Base-by-base conservation (phyloP, 2,113 vertebrate genomes). In the Rhinopomastus cyanomelas region DNA sequence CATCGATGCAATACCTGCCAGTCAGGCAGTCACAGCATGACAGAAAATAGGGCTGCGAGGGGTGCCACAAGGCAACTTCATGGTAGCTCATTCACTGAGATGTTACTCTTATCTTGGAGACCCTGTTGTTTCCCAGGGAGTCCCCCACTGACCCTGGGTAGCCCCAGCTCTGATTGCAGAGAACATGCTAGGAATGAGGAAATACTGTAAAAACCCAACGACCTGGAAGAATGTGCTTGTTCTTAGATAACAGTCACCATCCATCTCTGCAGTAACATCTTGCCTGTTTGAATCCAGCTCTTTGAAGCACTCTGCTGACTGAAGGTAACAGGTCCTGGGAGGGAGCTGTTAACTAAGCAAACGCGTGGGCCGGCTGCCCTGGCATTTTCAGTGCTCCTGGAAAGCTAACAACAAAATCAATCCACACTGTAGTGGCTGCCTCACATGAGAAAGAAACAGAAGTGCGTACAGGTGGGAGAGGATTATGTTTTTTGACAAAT, bases 371-470 rank as follows among this genome's bases (percentile, higher is more conserved):
- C 68, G 12, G 21, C 32, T 85, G 25, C 34, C 9, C 11, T 83
- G 68, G 60, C 30, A 44, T 46, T 83, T 82, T 83, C 65, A 64
- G 8, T 61, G 37, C 67, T 75, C 25, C 22, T 89, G 80, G 67
- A 83, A 91, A 93, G 57, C 42, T 19, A 89, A 26, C 39, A 46
- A 46, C 61, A 30, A 65, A 91, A 84, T 78, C 51, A 83, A 37
- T 71, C 10, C 52, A 83, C 88, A 18, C 30, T 74, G 32, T 39
- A 44, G 56, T 75, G 61, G 27, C 25, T 86, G 14, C 71, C 32
- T 53, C 78, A 39, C 1, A 0, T 36, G 80, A 88, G 22, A 44
- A 30, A 62, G 71, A 72, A 82, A 22, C 8, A 46, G 9, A 22
- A 53, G 32, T 46, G 25, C 5, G 3, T 67, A 30, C 44, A 71